Evolutionary conservation across 2,888 invertebrate species (phyloP).

Genomic region (Hypercompe scribonia): DNA sequence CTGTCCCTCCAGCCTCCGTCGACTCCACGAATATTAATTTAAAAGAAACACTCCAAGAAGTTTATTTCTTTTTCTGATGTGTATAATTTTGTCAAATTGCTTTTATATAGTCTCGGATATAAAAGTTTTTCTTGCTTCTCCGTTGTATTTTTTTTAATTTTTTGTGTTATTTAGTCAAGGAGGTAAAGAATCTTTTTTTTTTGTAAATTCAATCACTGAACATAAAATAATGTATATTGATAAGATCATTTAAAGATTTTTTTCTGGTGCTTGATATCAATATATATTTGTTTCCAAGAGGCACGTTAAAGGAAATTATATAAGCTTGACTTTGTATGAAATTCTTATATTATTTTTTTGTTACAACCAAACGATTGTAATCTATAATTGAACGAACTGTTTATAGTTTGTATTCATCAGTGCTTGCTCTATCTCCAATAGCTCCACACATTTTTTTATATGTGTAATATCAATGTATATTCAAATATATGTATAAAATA

Average conservation of each 20-base stretch:
- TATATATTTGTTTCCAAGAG: not conserved
- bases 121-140: not conserved
- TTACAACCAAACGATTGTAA: no score
- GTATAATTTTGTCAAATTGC: slow-evolving; percentile 18
- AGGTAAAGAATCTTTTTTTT: not conserved
- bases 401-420: no score
- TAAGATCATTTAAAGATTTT: not conserved
- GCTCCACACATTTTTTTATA: no score
- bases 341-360: not conserved
- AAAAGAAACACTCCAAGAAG: slow-evolving; percentile 23
- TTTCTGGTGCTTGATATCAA: not conserved
- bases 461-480: not conserved
- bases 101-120: not conserved
- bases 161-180: not conserved
- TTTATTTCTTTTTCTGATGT: slow-evolving; percentile 19
- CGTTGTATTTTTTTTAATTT: not conserved
- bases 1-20: slow-evolving; percentile 9
- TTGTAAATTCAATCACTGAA: not conserved
- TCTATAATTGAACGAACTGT: no score
- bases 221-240: not conserved
- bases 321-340: not conserved
- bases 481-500: not conserved
- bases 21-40: slow-evolving; percentile 19
- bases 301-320: not conserved
- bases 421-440: no score